These are phyloP conservation scores for Oreochromis grahami DNA, from an alignment of 2,797 vertebrate species.

Conservation along the genomic window DNA sequence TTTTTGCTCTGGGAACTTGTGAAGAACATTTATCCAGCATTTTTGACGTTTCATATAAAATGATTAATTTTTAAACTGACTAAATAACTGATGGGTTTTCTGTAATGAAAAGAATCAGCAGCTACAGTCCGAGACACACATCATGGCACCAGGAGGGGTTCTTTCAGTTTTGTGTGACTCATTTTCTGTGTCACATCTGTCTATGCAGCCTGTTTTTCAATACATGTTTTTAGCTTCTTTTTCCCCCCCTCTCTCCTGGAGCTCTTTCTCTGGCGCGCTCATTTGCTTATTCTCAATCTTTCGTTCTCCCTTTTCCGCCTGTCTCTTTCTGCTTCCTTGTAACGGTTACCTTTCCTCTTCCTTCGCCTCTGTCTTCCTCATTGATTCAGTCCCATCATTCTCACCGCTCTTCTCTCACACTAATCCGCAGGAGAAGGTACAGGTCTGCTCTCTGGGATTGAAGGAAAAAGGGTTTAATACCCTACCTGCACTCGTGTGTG, in stretches of 20 bases:
- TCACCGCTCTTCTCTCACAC: conserved; percentile 26
- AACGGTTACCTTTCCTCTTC: neutral
- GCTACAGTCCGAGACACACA: neutral
- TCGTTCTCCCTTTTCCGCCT: neutral
- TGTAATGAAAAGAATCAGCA: neutral
- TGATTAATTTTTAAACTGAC: neutral
- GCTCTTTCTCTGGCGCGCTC: neutral
- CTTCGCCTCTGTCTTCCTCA: neutral
- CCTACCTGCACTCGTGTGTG: neutral
- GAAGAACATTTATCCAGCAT: neutral
- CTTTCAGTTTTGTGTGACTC: neutral
- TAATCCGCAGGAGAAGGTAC: conserved; percentile 43
- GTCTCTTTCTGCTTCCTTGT: neutral
- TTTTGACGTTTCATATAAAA: neutral
- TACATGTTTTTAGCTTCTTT: neutral
- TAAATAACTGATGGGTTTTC: neutral
- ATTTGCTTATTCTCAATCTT: neutral
- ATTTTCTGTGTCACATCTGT: neutral
- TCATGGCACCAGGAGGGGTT: neutral
- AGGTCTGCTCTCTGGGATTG: conserved; percentile 47
- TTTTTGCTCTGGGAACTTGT: neutral
- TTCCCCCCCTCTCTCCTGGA: neutral
- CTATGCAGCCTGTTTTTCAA: neutral
- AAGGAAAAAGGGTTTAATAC: conserved; percentile 54
- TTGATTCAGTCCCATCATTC: conserved; percentile 18